Base-by-base conservation (phyloP, 2,888 invertebrate genomes). In the Caenorhabditis sp. region DNA sequence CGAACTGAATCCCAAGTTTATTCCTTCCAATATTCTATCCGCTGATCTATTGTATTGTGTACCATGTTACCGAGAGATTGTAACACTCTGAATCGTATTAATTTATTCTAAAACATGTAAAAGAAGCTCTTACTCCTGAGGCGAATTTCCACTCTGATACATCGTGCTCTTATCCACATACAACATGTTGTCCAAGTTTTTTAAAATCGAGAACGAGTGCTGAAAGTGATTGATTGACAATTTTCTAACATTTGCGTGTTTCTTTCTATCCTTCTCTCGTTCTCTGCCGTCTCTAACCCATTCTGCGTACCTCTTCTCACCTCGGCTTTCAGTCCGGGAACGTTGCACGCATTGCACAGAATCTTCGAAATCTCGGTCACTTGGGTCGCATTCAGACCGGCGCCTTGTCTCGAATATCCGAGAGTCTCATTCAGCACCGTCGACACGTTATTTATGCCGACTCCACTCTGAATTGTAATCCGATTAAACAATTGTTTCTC, bases 1-100 rank as follows among this genome's bases (percentile, higher is more conserved):
- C 2, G 77, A 72, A 24, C 56, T 72, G 32, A 77, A 77, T 27
- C 77, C 77, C 15, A 77, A 27, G 52, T 77, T 77, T 2, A 17
- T n/a, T 0, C 77, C 77, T 2, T 61, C 45, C n/a, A 77, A 46
- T 77, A 77, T 24, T 77, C 72, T 7, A 77, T 71, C 30, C 71
- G 24, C 1, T 52, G n/a, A 13, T 72, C 66, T 5, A 58, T 45
- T 15, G 78, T 78, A 27, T 77, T 77, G 24, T 72, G 56, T 0
- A 77, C 77, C 77, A 77, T 77, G 4, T 37, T 56, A 1, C 63
- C 58, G 7, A 77, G 56, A n/a, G 52, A 37, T 20, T 65, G 17
- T 11, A 77, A 41, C 2, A 77, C 30, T 17, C 76, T 76, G 22
- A 43, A 76, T n/a, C n/a, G n/a, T n/a, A n/a, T n/a, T n/a, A n/a